These are phyloP conservation scores for Myiagra hebetior DNA, from an alignment of 2,113 vertebrate species.

Conservation along the genomic window DNA sequence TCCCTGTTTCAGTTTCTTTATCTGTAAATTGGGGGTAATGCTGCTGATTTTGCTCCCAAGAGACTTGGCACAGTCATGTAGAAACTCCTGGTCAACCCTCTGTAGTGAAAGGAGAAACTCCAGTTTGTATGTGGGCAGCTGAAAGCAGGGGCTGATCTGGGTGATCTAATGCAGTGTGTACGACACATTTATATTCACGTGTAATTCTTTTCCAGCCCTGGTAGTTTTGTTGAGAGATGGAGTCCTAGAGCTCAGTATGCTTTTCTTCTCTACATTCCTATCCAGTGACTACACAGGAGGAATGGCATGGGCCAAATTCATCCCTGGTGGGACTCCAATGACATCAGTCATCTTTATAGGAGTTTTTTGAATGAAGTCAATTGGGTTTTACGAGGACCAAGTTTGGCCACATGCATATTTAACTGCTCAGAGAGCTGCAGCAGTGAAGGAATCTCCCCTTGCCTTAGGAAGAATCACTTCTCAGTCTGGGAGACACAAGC, in stretches of 20 bases:
- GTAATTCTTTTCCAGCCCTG: conserved; percentile 21
- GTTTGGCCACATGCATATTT: conserved; percentile 13
- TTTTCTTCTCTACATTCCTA: conserved; percentile 56
- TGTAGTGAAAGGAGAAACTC: not conserved
- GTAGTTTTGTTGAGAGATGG: conserved; percentile 31
- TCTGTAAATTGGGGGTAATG: not conserved
- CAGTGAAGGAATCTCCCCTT: not conserved
- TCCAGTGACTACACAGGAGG: conserved; percentile 49
- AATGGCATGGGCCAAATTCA: conserved; percentile 51
- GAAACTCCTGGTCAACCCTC: not conserved
- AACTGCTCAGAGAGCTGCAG: conserved; percentile 7
- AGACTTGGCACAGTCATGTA: not conserved
- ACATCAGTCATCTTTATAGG: conserved; percentile 63
- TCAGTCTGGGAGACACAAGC: not conserved
- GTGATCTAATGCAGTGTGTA: not conserved
- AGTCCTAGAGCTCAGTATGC: conserved; percentile 29
- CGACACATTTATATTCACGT: conserved; percentile 1
- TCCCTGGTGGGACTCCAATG: conserved; percentile 53
- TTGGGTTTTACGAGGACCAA: conserved; percentile 26
- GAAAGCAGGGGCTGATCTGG: not conserved
- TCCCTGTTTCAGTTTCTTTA: not conserved
- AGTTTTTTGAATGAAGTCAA: conserved; percentile 37
- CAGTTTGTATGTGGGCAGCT: not conserved
- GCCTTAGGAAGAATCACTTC: not conserved
- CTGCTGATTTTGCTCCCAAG: not conserved